Evolutionary conservation across 37 sponge, comb jelly and placozoan species (phyloP).

Genomic region (Haliclona indistincta): DNA sequence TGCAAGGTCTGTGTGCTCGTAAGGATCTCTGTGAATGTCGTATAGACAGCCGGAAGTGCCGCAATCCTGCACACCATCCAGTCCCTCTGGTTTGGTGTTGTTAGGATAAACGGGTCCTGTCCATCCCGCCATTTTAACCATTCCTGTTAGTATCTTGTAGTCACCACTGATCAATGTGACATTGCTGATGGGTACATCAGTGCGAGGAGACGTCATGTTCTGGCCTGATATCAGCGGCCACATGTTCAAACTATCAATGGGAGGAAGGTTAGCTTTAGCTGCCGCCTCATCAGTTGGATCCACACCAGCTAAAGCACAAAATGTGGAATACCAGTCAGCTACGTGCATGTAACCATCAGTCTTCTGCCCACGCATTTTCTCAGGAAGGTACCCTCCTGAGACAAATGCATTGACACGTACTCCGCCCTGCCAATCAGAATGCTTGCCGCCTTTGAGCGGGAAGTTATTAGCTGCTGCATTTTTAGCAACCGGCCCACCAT

Average conservation of each 20-base stretch:
- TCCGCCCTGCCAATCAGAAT: conserved; percentile 39
- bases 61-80: neutral
- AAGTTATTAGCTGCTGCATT: conserved; percentile 34
- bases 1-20: conserved; percentile 11
- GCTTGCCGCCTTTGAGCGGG: conserved; percentile 50
- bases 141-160: no score
- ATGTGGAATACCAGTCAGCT: conserved; percentile 46
- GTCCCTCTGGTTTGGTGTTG: neutral
- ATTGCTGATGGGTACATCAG: conserved; percentile 14
- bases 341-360: conserved; percentile 28
- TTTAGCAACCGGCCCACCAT: conserved; percentile 38
- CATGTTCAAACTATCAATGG: conserved; percentile 1
- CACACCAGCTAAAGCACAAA: conserved; percentile 28
- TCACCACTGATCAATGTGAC: conserved; percentile 36
- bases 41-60: conserved; percentile 38
- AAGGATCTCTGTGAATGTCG: conserved; percentile 18
- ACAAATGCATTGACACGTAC: conserved; percentile 58
- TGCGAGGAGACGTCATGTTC: conserved; percentile 19
- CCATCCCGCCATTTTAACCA: conserved; percentile 14
- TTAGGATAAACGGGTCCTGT: conserved; percentile 37
- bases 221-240: conserved; percentile 16
- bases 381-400: conserved; percentile 27
- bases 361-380: conserved; percentile 19
- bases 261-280: no score
- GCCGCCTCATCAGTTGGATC: conserved; percentile 13